phyloP scores from a whole-genome alignment of 2,113 vertebrate genomes.

The Ophthalmolycus amberensis region DNA sequence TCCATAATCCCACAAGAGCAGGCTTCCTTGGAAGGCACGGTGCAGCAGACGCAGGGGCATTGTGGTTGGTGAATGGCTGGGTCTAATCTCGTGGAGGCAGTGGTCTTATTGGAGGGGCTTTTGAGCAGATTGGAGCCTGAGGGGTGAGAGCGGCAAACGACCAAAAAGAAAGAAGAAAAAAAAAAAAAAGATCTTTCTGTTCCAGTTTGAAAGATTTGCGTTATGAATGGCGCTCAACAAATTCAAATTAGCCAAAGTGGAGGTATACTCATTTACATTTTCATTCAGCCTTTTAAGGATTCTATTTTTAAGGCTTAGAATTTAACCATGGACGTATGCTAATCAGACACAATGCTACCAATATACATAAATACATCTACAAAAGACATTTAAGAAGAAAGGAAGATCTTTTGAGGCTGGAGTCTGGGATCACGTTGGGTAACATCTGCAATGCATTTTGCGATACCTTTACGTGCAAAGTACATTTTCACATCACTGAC shows the following conservation, averaged over 20 bases:
- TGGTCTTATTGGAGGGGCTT: slow-evolving; percentile 67
- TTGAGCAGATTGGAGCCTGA: slow-evolving; percentile 69
- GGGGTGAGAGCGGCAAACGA: slow-evolving; percentile 55
- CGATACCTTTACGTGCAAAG: slow-evolving; percentile 19
- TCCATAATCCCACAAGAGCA: slow-evolving; percentile 67
- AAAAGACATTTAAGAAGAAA: slow-evolving; percentile 11
- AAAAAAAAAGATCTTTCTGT: slow-evolving; percentile 8
- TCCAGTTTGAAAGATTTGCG: slow-evolving; percentile 45
- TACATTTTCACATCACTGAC: slow-evolving; percentile 36
- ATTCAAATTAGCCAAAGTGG: slow-evolving; percentile 54
- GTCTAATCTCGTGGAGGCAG: slow-evolving; percentile 75
- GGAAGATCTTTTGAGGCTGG: background rate
- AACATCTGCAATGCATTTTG: slow-evolving; percentile 8
- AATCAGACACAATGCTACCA: slow-evolving; percentile 18
- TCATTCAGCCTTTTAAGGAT: slow-evolving; percentile 37
- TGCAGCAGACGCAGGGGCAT: slow-evolving; percentile 62
- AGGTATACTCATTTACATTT: slow-evolving; percentile 52
- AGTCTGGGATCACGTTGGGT: slow-evolving; percentile 26
- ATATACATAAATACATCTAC: slow-evolving; percentile 17
- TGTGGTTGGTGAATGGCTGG: slow-evolving; percentile 71
- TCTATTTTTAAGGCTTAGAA: slow-evolving; percentile 35
- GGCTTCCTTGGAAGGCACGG: slow-evolving; percentile 71
- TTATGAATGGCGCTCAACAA: slow-evolving; percentile 37
- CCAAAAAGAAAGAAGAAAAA: slow-evolving; percentile 8
- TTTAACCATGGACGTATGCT: slow-evolving; percentile 22